These are phyloP conservation scores for Protonibea diacanthus DNA, from an alignment of 2,797 vertebrate genomes.

Conservation along the genomic window DNA sequence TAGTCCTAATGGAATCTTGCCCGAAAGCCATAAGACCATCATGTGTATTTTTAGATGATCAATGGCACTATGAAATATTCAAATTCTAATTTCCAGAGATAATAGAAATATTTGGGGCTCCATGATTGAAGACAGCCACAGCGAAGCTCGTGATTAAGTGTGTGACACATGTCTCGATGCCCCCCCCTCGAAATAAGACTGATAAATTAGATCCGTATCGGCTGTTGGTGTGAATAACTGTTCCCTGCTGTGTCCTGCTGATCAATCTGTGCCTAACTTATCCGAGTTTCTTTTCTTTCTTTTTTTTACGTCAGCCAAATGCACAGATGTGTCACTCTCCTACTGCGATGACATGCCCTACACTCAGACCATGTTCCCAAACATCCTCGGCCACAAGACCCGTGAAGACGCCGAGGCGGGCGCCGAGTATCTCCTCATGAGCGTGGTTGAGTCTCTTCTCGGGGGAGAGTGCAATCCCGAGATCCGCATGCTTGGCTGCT, in stretches of 20 bases:
- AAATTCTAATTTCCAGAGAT: slow-evolving; percentile 81
- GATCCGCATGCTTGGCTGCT: slow-evolving; percentile 92
- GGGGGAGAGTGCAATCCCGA: slow-evolving; percentile 92
- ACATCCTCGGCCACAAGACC: slow-evolving; percentile 88
- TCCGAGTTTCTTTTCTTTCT: neutral
- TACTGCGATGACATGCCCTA: slow-evolving; percentile 91
- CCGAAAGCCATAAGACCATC: slow-evolving; percentile 51
- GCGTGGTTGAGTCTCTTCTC: slow-evolving; percentile 89
- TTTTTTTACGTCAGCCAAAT: slow-evolving; percentile 81
- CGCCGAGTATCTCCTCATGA: slow-evolving; percentile 92
- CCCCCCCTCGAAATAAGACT: slow-evolving; percentile 8
- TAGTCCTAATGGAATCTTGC: slow-evolving; percentile 58
- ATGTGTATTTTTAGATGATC: slow-evolving; percentile 82
- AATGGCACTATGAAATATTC: slow-evolving; percentile 80
- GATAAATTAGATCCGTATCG: slow-evolving; percentile 6
- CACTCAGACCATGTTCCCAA: slow-evolving; percentile 89
- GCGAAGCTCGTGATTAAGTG: slow-evolving; percentile 35
- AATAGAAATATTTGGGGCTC: slow-evolving; percentile 73
- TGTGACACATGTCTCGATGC: slow-evolving; percentile 18
- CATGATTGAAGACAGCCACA: slow-evolving; percentile 55
- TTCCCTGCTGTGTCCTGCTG: neutral
- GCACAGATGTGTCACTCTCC: slow-evolving; percentile 84
- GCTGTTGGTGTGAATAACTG: neutral
- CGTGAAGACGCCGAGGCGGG: slow-evolving; percentile 88
- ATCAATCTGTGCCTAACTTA: neutral